A percentile compares a stretch with the other conserved stretches of the same genome.
Evolutionary conservation across 2,113 vertebrate genomes (phyloP).

Genomic region (Romanogobio albipinnatus): DNA sequence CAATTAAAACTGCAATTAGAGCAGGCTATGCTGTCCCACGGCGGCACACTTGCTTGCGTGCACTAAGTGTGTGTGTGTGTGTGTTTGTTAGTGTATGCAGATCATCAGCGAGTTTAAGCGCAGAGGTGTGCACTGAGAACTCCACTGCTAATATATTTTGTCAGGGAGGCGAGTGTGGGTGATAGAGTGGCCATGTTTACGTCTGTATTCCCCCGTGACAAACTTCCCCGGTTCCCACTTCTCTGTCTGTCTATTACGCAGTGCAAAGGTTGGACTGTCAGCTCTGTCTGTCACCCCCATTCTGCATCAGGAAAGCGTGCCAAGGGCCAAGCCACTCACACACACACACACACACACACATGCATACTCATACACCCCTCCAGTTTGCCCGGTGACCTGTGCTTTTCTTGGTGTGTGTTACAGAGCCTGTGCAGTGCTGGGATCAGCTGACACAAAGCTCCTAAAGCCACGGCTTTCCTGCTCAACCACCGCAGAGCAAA

Average conservation of each 20-base stretch:
- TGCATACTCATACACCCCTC: neutral
- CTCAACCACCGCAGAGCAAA: conserved; percentile 32
- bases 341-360: neutral
- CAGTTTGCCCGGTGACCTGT: conserved; percentile 29
- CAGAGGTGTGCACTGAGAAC: conserved; percentile 41
- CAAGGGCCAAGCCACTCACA: conserved; percentile 9
- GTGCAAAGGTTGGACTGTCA: conserved; percentile 49
- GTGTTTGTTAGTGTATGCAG: conserved; percentile 28
- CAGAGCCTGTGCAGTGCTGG: conserved; percentile 25
- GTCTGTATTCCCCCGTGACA: conserved; percentile 39
- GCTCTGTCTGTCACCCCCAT: conserved; percentile 54
- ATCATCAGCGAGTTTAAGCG: conserved; percentile 36
- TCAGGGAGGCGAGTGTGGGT: conserved; percentile 42
- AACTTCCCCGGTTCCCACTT: conserved; percentile 37
- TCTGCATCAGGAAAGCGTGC: conserved; percentile 40
- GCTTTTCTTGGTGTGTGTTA: conserved; percentile 20
- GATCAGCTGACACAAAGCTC: conserved; percentile 49
- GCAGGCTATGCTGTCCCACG: conserved; percentile 18
- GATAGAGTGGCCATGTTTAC: conserved; percentile 49
- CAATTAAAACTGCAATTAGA: conserved; percentile 53
- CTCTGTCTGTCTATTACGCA: conserved; percentile 41
- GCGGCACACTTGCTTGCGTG: neutral
- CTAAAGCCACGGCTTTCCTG: conserved; percentile 52
- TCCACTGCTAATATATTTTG: conserved; percentile 56
- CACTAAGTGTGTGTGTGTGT: conserved; percentile 11